These are phyloP conservation scores for Cebidichthys violaceus DNA, from an alignment of 2,113 vertebrate species.

Conservation along the genomic window DNA sequence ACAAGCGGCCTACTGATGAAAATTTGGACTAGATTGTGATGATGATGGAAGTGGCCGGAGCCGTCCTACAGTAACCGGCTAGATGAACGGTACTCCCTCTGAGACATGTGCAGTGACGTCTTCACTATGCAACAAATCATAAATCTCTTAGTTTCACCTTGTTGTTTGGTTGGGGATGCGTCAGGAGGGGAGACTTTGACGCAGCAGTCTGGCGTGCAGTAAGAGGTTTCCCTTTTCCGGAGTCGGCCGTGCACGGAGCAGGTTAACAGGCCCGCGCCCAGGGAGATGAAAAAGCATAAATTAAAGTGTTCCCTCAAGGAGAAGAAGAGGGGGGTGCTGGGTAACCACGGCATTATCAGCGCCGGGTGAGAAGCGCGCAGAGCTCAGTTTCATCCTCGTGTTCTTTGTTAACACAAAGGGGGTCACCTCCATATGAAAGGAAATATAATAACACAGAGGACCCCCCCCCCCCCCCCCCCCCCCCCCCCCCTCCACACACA, in stretches of 20 bases:
- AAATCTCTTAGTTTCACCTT: background rate
- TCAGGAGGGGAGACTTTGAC: conserved; percentile 69
- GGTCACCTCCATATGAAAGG: conserved; percentile 82
- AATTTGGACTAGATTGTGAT: background rate
- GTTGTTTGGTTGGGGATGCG: background rate
- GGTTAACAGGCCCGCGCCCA: conserved; percentile 77
- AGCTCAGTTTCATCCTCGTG: conserved; percentile 83
- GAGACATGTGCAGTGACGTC: background rate
- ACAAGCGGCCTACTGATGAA: background rate
- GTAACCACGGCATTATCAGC: conserved; percentile 79
- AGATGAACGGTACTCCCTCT: background rate
- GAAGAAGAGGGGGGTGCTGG: conserved; percentile 71
- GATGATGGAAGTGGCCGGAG: background rate
- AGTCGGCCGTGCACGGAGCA: conserved; percentile 73
- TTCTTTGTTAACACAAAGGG: conserved; percentile 86
- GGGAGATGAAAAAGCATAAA: conserved; percentile 85
- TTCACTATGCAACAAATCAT: background rate
- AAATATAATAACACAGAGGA: conserved; percentile 80
- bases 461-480: background rate
- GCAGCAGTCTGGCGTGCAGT: conserved; percentile 75
- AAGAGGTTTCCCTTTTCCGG: conserved; percentile 69
- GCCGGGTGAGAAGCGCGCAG: conserved; percentile 71
- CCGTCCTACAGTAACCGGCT: background rate
- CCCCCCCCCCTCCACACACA: background rate
- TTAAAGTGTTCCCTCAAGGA: conserved; percentile 81